Base-by-base conservation (phyloP, 2,113 vertebrate genomes). In the Scalopus aquaticus region DNA sequence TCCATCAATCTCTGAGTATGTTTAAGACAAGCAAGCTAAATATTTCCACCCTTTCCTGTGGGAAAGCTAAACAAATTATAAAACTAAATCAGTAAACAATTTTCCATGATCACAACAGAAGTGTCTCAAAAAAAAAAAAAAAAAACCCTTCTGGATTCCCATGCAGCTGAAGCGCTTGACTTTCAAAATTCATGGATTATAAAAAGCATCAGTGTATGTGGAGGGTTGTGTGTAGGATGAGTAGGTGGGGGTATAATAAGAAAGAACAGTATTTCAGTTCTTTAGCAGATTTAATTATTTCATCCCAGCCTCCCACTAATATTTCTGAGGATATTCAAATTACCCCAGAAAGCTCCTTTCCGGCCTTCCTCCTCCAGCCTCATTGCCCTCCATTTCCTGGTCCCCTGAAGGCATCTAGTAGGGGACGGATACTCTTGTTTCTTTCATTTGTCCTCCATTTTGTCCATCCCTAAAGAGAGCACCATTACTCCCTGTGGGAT, bases 171-270 rank as follows among this genome's bases (percentile, higher is more conserved):
- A 9, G 51, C 80, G 35, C 78, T 56, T 54, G 44, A 76, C 90
- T 95, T 90, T 74, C 88, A 91, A 94, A 94, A 92, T 81, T 80
- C 80, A 73, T 32, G 49, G 54, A 39, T 88, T 81, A 96, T 95
- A 95, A 95, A 96, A 96, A 96, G 93, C 96, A 70, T 30, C 95
- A 67, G 49, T 90, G 92, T 83, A 72, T 64, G 10, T 17, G 19
- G 28, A 86, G 86, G 69, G 81, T 5, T 79, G 74, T 70, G 88
- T 77, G 94, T 86, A 85, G 95, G 95, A 74, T 60, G 95, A 81
- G 97, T 80, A 94, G 96, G 96, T 74, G 94, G 96, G 60, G 92
- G 46, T 92, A 96, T 82, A 96, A 96, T 44, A 96, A 93, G 96
- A 96, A 96, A 95, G 90, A 91, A 95, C 96, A 92, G 92, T 94